A percentile compares a stretch with the other conserved stretches of the same genome.
phyloP scores from a whole-genome alignment of 1,140 invertebrate species.

The Amyelois transitella region DNA sequence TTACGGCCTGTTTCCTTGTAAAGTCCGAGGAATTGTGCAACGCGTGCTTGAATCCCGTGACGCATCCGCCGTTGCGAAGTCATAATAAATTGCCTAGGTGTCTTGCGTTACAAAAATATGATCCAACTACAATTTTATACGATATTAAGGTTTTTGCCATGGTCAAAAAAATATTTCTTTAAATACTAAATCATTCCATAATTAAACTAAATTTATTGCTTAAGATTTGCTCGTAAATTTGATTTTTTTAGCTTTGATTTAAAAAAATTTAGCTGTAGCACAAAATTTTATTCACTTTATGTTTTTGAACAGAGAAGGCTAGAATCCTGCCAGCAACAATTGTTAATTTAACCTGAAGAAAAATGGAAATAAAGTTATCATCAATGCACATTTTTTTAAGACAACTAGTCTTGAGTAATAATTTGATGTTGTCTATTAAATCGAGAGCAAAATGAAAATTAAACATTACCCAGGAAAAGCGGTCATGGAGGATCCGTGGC shows the following conservation, averaged over 20 bases:
- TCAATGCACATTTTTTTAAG: neutral
- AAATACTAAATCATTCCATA: constrained; percentile 20
- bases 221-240: neutral
- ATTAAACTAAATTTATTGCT: constrained; percentile 4
- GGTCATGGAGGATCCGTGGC: constrained; percentile 82
- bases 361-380: constrained; percentile 22
- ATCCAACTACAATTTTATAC: too few species aligned
- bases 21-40: constrained; percentile 41
- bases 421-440: constrained; percentile 9
- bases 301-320: too few species aligned
- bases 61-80: constrained; percentile 41
- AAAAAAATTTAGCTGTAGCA: neutral
- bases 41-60: constrained; percentile 47
- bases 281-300: too few species aligned
- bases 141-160: too few species aligned
- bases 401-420: constrained; percentile 10
- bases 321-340: too few species aligned
- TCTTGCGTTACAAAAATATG: too few species aligned
- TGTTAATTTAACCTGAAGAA: constrained; percentile 1
- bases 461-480: constrained; percentile 87
- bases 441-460: constrained; percentile 81
- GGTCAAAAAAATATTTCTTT: too few species aligned
- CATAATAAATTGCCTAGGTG: neutral
- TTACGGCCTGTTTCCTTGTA: constrained; percentile 35
- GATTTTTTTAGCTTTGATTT: neutral